A percentile compares a stretch with the other conserved stretches of the same genome.
These are phyloP conservation scores for Drosophila borborema DNA, from an alignment of 2,888 invertebrate genomes.

Conservation along the genomic window DNA sequence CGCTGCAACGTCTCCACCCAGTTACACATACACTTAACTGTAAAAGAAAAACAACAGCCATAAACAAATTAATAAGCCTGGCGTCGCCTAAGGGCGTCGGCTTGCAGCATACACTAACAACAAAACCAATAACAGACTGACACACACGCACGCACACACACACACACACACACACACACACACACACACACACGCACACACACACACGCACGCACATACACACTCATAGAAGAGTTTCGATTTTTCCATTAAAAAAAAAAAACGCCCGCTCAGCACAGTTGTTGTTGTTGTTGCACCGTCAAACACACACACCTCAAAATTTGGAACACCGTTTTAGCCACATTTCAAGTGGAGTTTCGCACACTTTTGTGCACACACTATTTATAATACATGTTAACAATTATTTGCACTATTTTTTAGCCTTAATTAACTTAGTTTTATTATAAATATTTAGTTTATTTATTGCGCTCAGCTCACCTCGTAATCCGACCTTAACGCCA, in stretches of 20 bases:
- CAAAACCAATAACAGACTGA: conserved; percentile 62
- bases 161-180: conserved; percentile 33
- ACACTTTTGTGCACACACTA: conserved; percentile 17
- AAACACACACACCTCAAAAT: conserved; percentile 46
- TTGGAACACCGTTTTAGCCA: conserved; percentile 24
- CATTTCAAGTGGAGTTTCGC: conserved; percentile 5
- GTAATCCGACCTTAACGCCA: conserved; percentile 85
- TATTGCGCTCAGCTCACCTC: conserved; percentile 83
- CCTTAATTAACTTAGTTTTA: conserved; percentile 68
- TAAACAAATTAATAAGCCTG: conserved; percentile 66
- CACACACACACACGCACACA: conserved; percentile 38
- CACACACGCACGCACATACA: conserved; percentile 33
- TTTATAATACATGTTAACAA: conserved; percentile 54
- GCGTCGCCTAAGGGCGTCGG: conserved; percentile 75
- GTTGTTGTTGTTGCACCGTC: conserved; percentile 34
- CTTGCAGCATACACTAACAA: conserved; percentile 58
- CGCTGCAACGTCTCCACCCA: conserved; percentile 21
- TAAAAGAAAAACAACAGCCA: conserved; percentile 20
- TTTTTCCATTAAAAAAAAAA: conserved; percentile 71
- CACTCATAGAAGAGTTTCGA: conserved; percentile 58
- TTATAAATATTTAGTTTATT: conserved; percentile 55
- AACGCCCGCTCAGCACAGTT: conserved; percentile 72
- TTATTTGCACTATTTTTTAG: conserved; percentile 57
- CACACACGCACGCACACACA: conserved; percentile 35
- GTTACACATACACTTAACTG: conserved; percentile 23